A percentile compares a stretch with the other conserved stretches of the same genome.
Conservation (phyloP, 2,113 vertebrate genomes). For the Litocranius walleri region DNA sequence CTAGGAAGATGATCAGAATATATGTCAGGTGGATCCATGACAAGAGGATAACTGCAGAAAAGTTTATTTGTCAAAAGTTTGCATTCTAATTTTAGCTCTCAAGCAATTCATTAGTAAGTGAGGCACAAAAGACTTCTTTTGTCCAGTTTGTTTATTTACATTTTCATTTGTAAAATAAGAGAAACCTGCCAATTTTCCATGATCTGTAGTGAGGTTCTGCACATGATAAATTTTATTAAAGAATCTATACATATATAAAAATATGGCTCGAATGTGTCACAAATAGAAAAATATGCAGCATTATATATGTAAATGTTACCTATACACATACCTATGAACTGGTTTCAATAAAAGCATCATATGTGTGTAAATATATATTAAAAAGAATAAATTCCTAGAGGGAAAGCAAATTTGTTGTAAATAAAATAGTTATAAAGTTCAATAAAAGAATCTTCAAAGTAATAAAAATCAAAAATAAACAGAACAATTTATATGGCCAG, state of each 20-base stretch:
- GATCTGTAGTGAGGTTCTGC: neutral
- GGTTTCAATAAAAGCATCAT: neutral
- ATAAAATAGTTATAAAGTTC: constrained; percentile 35
- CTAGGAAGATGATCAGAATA: neutral
- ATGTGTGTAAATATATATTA: neutral
- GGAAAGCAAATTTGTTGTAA: constrained; percentile 1
- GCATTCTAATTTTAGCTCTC: neutral
- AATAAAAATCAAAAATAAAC: constrained; percentile 30
- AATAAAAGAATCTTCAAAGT: constrained; percentile 18
- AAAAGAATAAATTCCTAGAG: constrained; percentile 17
- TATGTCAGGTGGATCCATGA: neutral
- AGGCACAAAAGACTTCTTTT: neutral
- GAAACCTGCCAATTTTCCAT: neutral
- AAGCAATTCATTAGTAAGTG: neutral
- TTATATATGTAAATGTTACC: neutral
- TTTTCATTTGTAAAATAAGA: neutral
- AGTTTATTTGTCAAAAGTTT: neutral
- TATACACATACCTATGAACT: neutral
- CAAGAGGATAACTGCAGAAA: neutral
- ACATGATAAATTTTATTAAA: constrained; percentile 12
- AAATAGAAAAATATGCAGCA: neutral
- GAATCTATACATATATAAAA: neutral
- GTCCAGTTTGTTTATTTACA: neutral
- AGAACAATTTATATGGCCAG: constrained; percentile 6
- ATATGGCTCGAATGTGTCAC: neutral